Evolutionary conservation across 2,113 vertebrate genomes (phyloP).

Genomic region (Brachypteracias leptosomus): DNA sequence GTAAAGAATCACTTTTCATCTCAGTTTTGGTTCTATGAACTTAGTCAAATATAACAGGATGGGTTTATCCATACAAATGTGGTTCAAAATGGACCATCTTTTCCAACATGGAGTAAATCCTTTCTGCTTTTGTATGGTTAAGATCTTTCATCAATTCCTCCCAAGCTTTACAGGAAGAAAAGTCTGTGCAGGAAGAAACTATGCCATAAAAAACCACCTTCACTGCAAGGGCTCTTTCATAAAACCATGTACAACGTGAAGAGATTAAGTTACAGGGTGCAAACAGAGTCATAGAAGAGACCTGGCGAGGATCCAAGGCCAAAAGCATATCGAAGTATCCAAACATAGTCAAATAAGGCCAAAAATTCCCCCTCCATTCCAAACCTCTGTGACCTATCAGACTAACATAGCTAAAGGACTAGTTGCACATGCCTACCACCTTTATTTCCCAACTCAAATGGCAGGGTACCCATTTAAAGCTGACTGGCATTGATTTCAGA

Average conservation of each 20-base stretch:
- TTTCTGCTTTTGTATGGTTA: background rate
- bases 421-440: background rate
- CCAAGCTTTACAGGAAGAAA: background rate
- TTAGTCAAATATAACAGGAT: background rate
- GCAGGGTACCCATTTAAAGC: background rate
- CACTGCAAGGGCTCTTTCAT: background rate
- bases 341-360: background rate
- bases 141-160: background rate
- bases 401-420: background rate
- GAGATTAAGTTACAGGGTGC: background rate
- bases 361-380: background rate
- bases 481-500: background rate
- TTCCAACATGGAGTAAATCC: background rate
- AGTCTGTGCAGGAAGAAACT: background rate
- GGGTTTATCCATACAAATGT: background rate
- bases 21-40: background rate
- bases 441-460: background rate
- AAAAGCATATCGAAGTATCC: background rate
- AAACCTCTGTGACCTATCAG: background rate
- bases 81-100: background rate
- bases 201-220: background rate
- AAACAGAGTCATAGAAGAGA: background rate
- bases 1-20: background rate
- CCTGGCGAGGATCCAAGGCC: background rate
- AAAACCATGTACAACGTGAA: background rate